Evolutionary conservation across 2,888 invertebrate genomes (phyloP).

Genomic region (Branchinecta sandiegonensis): DNA sequence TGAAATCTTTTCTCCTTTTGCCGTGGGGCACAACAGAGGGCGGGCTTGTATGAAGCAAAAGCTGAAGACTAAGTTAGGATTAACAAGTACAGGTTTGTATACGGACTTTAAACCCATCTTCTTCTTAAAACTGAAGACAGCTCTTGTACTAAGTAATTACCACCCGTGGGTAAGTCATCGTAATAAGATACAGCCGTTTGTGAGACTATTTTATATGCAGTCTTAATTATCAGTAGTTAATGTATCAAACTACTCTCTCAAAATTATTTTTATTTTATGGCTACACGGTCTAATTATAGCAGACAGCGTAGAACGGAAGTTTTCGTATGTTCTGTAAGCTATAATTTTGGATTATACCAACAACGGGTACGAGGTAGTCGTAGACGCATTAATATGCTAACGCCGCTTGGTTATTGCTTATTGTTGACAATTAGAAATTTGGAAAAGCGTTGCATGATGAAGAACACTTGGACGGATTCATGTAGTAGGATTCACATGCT

Average conservation of each 20-base stretch:
- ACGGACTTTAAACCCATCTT: no score
- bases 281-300: constrained; percentile 9
- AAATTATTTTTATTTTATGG: neutral
- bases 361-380: neutral
- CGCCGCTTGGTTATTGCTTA: neutral
- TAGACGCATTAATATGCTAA: constrained; percentile 15
- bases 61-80: no score
- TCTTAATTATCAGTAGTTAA: constrained; percentile 13
- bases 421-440: constrained; percentile 6
- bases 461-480: neutral
- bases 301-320: constrained; percentile 5
- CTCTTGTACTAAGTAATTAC: neutral
- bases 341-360: neutral
- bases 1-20: no score
- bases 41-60: no score
- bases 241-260: neutral
- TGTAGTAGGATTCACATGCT: neutral
- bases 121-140: no score
- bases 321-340: constrained; percentile 5
- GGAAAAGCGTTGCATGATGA: neutral
- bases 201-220: constrained; percentile 8
- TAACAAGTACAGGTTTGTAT: no score
- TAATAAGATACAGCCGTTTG: constrained; percentile 16
- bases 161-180: constrained; percentile 8
- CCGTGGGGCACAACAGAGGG: no score